A percentile compares a stretch with the other conserved stretches of the same genome.
These are phyloP conservation scores for Ancistrus triradiatus DNA, from an alignment of 2,113 vertebrate species.

Conservation along the genomic window DNA sequence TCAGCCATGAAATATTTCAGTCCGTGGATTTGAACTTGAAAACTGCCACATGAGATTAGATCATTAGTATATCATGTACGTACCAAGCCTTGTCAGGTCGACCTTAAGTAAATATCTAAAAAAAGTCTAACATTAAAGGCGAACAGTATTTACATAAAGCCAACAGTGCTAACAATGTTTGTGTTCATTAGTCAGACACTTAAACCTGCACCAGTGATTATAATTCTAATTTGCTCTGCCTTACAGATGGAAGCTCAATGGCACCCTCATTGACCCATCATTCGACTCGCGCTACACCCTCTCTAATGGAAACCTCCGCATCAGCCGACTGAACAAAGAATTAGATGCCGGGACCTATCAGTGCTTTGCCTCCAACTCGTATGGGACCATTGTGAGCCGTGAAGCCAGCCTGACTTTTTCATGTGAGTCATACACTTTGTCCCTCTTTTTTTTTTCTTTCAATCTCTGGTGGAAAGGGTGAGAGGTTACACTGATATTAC, in stretches of 20 bases:
- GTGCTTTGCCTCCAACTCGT: conserved; percentile 89
- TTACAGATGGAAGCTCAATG: conserved; percentile 92
- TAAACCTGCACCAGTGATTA: background rate
- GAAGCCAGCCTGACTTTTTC: conserved; percentile 92
- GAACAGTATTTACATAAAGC: background rate
- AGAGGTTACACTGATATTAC: background rate
- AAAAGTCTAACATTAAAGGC: background rate
- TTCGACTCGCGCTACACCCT: conserved; percentile 85
- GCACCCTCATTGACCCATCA: conserved; percentile 76
- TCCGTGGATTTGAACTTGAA: too few species aligned
- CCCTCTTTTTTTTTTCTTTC: conserved; percentile 23
- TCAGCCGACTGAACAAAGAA: conserved; percentile 85
- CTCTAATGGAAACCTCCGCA: conserved; percentile 87
- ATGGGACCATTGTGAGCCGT: conserved; percentile 89
- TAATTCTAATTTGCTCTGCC: conserved; percentile 42
- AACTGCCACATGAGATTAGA: too few species aligned
- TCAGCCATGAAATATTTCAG: too few species aligned
- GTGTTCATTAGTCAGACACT: background rate
- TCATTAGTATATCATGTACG: background rate
- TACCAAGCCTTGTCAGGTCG: too few species aligned
- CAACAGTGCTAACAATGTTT: background rate
- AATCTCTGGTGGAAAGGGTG: too few species aligned
- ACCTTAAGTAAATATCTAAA: too few species aligned
- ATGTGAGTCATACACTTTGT: conserved; percentile 75
- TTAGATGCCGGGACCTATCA: conserved; percentile 88